Evolutionary conservation across 2,113 vertebrate species (phyloP).

Genomic region (Equus przewalskii): DNA sequence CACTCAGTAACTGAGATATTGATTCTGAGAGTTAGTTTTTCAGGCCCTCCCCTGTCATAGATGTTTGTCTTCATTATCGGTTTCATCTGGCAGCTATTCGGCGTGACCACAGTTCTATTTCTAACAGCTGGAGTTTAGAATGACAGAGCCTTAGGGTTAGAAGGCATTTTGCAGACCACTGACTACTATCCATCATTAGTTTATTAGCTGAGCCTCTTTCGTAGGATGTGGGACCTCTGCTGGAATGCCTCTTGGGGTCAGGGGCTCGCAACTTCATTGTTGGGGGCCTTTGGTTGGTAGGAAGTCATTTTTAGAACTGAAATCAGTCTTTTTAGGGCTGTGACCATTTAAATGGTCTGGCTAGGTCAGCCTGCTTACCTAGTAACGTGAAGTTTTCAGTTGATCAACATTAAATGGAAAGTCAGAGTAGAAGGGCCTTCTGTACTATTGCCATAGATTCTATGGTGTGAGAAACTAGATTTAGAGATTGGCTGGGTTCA

Average conservation of each 20-base stretch:
- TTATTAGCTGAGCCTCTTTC: background rate
- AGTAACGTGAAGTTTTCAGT: background rate
- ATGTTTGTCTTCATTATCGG: constrained; percentile 31
- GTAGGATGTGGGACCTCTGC: background rate
- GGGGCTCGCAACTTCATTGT: background rate
- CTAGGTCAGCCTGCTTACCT: background rate
- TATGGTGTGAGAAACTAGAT: background rate
- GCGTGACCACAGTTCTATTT: background rate
- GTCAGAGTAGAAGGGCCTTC: background rate
- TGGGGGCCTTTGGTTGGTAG: background rate
- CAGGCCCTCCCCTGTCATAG: background rate
- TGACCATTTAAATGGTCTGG: background rate
- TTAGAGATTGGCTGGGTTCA: background rate
- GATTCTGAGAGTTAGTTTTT: background rate
- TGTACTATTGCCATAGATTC: background rate
- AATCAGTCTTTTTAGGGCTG: background rate
- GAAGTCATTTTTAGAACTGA: background rate
- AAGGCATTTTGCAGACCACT: background rate
- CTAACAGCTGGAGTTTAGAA: constrained; percentile 34
- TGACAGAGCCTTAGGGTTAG: background rate
- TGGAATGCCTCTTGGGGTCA: background rate
- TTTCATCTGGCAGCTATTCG: constrained; percentile 10
- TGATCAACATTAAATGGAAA: background rate
- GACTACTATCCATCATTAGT: background rate
- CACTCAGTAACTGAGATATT: background rate